These are phyloP conservation scores for Lynx canadensis DNA, from an alignment of 2,113 vertebrate species.

Conservation along the genomic window DNA sequence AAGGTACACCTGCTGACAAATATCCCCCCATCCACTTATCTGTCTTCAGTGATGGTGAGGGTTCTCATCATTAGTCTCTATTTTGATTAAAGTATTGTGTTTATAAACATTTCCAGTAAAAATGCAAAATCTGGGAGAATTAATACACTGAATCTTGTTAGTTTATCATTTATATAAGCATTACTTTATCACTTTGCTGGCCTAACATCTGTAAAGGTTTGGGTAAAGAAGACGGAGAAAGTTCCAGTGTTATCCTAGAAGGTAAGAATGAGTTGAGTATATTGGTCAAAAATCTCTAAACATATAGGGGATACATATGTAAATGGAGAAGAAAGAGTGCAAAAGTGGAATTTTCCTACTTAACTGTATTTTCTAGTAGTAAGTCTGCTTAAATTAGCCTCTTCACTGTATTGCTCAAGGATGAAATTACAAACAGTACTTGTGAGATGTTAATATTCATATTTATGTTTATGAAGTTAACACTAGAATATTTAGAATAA, in stretches of 20 bases:
- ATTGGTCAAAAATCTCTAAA: neutral
- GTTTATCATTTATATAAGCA: slow-evolving; percentile 31
- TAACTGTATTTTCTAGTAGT: slow-evolving; percentile 3
- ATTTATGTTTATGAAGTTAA: slow-evolving; percentile 53
- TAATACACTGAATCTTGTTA: neutral
- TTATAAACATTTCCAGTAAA: slow-evolving; percentile 26
- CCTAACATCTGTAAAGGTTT: neutral
- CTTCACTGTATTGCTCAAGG: slow-evolving; percentile 21
- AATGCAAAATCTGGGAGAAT: neutral
- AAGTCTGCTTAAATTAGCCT: slow-evolving; percentile 44
- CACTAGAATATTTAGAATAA: slow-evolving; percentile 45
- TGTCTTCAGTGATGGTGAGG: neutral
- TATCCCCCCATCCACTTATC: neutral
- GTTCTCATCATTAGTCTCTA: neutral
- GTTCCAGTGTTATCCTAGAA: neutral
- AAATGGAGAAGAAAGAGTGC: neutral
- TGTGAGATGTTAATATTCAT: slow-evolving; percentile 20
- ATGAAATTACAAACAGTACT: slow-evolving; percentile 57
- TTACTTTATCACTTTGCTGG: neutral
- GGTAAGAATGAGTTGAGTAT: neutral
- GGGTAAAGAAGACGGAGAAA: neutral
- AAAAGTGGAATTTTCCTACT: neutral
- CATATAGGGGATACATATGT: neutral
- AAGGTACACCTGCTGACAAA: neutral
- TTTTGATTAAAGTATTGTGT: neutral